A percentile compares a stretch with the other conserved stretches of the same genome.
These are phyloP conservation scores for Excalfactoria chinensis DNA, from an alignment of 2,113 vertebrate genomes.

Conservation along the genomic window DNA sequence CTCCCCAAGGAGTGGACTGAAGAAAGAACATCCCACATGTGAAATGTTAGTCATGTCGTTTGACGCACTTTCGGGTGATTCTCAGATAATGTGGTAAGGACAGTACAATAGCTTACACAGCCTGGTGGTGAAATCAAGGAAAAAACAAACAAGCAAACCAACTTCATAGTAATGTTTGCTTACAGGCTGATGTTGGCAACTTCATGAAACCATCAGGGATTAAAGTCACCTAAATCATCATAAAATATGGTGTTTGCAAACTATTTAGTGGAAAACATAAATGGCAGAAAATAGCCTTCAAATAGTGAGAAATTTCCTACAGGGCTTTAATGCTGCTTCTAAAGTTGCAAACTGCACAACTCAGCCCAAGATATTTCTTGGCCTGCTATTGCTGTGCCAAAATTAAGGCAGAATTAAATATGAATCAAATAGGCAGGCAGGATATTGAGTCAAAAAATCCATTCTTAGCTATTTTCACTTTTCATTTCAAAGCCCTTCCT, in stretches of 20 bases:
- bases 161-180: background rate
- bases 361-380: background rate
- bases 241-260: background rate
- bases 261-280: background rate
- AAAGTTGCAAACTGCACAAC: background rate
- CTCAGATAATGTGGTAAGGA: background rate
- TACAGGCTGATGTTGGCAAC: background rate
- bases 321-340: background rate
- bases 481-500: background rate
- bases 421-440: background rate
- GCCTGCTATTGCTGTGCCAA: background rate
- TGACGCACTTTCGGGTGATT: conserved; percentile 4
- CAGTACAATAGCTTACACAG: background rate
- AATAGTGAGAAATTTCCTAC: background rate
- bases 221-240: background rate
- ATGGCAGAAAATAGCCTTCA: background rate
- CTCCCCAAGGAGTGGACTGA: background rate
- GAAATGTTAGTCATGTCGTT: conserved; percentile 2
- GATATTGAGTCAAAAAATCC: background rate
- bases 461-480: background rate
- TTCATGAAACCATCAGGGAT: background rate
- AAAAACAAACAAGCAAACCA: background rate
- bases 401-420: conserved; percentile 22
- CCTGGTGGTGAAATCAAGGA: background rate
- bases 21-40: conserved; percentile 19